These are phyloP conservation scores for Calonectris borealis DNA, from an alignment of 2,113 vertebrate genomes.

Conservation along the genomic window DNA sequence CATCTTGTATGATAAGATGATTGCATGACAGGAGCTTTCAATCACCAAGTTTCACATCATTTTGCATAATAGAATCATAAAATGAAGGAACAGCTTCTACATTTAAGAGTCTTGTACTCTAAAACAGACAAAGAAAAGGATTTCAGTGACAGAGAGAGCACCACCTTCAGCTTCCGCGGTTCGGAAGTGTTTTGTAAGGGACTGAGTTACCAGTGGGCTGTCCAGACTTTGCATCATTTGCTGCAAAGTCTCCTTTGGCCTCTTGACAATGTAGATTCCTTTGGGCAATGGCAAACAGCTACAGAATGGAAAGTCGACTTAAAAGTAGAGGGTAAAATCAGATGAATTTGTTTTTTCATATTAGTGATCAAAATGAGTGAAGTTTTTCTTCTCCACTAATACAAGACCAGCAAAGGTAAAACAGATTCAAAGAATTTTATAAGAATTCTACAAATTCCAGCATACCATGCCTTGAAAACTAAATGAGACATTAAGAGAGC, in stretches of 20 bases:
- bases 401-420: background rate
- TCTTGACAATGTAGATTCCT: background rate
- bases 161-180: background rate
- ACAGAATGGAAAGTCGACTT: background rate
- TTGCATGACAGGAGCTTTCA: background rate
- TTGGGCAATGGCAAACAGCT: background rate
- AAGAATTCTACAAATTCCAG: background rate
- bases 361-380: background rate
- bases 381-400: background rate
- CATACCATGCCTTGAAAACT: background rate
- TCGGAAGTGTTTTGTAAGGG: background rate
- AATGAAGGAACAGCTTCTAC: background rate
- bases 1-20: background rate
- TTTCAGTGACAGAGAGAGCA: background rate
- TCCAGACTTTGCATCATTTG: background rate
- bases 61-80: background rate
- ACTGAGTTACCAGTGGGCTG: too few relatives aligned
- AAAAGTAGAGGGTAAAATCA: background rate
- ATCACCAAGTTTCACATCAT: background rate
- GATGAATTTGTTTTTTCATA: background rate
- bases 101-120: background rate
- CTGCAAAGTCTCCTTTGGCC: background rate
- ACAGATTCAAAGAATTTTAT: background rate
- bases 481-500: conserved; percentile 17
- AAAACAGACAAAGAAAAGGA: background rate